phyloP scores from a whole-genome alignment of 2,797 vertebrate species.

The Anabas testudineus region DNA sequence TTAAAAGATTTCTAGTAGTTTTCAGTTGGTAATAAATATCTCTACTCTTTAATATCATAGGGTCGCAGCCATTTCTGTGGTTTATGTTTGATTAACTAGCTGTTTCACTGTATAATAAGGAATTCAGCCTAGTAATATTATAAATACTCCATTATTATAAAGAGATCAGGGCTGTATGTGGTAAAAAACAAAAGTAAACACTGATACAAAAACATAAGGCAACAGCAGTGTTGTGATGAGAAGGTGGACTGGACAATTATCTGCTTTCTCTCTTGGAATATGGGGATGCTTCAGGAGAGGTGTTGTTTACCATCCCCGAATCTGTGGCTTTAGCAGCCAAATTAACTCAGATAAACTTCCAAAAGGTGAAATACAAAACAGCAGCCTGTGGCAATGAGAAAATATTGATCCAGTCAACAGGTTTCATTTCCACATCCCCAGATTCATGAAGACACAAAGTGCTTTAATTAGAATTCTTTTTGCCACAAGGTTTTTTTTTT shows the following conservation, averaged over 20 bases:
- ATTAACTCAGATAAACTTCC: conserved; percentile 69
- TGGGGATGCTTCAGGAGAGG: conserved; percentile 41
- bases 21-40: conserved; percentile 27
- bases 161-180: conserved; percentile 10
- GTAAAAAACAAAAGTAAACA: conserved; percentile 33
- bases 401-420: conserved; percentile 72
- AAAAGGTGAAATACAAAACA: conserved; percentile 64
- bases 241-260: conserved; percentile 37
- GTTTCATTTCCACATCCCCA: conserved; percentile 51
- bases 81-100: not conserved
- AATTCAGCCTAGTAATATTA: conserved; percentile 1
- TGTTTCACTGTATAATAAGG: not conserved
- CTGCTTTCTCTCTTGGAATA: conserved; percentile 38
- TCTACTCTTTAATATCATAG: too few relatives aligned
- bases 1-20: conserved; percentile 2
- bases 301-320: conserved; percentile 62
- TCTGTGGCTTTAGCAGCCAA: conserved; percentile 62
- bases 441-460: conserved; percentile 48
- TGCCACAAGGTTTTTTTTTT: conserved; percentile 44
- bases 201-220: conserved; percentile 33
- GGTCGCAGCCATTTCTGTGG: not conserved
- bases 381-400: conserved; percentile 53
- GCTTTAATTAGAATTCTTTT: conserved; percentile 71
- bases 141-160: conserved; percentile 10
- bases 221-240: conserved; percentile 2